A percentile compares a stretch with the other conserved stretches of the same genome.
phyloP scores from a whole-genome alignment of 1,140 invertebrate species.

The Conus ventricosus region DNA sequence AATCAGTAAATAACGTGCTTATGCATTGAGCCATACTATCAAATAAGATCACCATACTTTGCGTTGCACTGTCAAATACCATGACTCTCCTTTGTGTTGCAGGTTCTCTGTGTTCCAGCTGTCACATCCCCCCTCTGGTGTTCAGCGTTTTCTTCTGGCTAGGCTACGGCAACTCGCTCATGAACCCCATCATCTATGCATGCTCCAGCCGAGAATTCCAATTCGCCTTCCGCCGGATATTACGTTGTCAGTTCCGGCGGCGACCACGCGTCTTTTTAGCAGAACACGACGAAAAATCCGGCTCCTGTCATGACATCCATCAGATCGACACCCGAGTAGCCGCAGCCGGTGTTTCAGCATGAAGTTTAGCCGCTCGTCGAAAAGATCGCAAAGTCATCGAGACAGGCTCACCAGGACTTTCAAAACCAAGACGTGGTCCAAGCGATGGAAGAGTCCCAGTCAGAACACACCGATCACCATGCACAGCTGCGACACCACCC shows the following conservation, averaged over 20 bases:
- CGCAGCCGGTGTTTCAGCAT: neutral
- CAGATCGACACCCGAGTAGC: neutral
- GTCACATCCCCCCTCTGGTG: slow-evolving; percentile 66
- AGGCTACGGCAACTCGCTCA: slow-evolving; percentile 81
- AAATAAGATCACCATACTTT: no score
- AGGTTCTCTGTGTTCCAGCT: slow-evolving; percentile 73
- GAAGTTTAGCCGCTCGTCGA: neutral
- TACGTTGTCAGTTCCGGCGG: slow-evolving; percentile 48
- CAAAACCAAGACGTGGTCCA: neutral
- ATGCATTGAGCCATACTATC: neutral
- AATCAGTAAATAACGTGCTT: neutral
- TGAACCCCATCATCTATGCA: slow-evolving; percentile 98
- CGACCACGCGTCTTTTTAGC: slow-evolving; percentile 44
- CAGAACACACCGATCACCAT: neutral
- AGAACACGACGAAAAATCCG: slow-evolving; percentile 35
- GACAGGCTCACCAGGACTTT: neutral
- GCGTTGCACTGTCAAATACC: neutral
- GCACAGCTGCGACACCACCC: neutral
- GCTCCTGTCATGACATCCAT: slow-evolving; percentile 30
- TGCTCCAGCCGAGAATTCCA: slow-evolving; percentile 97
- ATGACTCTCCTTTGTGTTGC: slow-evolving; percentile 35
- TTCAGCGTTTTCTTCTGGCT: slow-evolving; percentile 81
- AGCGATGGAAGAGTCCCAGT: neutral
- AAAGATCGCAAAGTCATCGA: neutral
- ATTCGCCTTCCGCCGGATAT: slow-evolving; percentile 77